Evolutionary conservation across 2,113 vertebrate species (phyloP), one percentile per base, ranked within the genome.

Genomic region (Datnioides undecimradiatus): DNA sequence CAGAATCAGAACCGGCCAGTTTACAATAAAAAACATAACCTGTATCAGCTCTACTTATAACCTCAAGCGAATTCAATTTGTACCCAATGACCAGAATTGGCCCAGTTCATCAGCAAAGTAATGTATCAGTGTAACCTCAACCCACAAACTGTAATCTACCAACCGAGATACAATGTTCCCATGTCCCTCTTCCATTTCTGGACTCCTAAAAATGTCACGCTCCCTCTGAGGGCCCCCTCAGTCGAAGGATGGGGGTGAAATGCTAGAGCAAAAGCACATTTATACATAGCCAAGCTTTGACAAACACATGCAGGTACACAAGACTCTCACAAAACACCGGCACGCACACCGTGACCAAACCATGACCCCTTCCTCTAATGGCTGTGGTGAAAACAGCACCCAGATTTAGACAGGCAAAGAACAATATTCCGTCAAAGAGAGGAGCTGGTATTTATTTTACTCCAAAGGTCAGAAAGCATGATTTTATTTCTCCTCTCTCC

Each of bases 401-500:
- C 27, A 54, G 17, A 54, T 74, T 79, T 58, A 76, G 31, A 49
- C n/a, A 41, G 33, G 41, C 48, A 17, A 71, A 79, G 29, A 74
- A 62, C 16, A 73, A 66, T 48, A 73, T 46, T 73, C 63, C 60
- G 60, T 65, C 31, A 55, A 46, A 73, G 66, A 83, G 29, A 72
- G 48, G 67, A 79, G 60, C 62, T 75, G 66, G 60, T 75, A 86
- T 82, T 86, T 74, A 66, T 78, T 52, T 76, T 40, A 33, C 64
- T 79, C 73, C 17, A 79, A 88, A 92, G 89, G 80, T 87, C 84
- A 86, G 31, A 70, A 57, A 51, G 49, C 45, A 76, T 60, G 17
- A 74, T 66, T 66, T 63, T 19, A 79, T 84, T 87, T 62, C 29
- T 73, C 52, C 49, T 73, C 41, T 46, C n/a, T 77, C 58, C 67